Conservation (phyloP, 2,888 invertebrate species). For the Salpingus planirostris region DNA sequence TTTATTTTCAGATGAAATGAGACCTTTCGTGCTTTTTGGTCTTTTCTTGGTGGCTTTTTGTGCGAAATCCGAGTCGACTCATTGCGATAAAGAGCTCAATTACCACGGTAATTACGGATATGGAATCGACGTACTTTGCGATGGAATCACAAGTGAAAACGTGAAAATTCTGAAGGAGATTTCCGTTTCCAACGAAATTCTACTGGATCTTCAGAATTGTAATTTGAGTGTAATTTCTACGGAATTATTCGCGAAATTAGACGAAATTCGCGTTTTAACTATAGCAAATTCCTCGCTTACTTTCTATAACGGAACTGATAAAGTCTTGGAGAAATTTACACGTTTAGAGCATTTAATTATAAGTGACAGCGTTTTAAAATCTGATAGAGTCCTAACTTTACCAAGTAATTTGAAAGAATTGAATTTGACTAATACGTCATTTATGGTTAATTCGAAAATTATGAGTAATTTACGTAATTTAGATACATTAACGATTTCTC, state of each 20-base stretch:
- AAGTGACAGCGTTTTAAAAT: too few relatives aligned
- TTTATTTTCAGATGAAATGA: slow-evolving; percentile 20
- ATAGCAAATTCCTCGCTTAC: slow-evolving; percentile 18
- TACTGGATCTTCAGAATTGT: slow-evolving; percentile 29
- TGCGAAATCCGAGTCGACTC: slow-evolving; percentile 15
- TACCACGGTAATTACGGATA: slow-evolving; percentile 33
- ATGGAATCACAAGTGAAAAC: slow-evolving; percentile 17
- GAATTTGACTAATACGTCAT: too few relatives aligned
- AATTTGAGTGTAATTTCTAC: slow-evolving; percentile 21
- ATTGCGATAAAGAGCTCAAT: slow-evolving; percentile 32
- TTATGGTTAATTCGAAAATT: slow-evolving; percentile 15
- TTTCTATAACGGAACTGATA: slow-evolving; percentile 12
- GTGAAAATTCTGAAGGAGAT: slow-evolving; percentile 26
- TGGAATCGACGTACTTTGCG: slow-evolving; percentile 34
- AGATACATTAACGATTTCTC: too few relatives aligned
- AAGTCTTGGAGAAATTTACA: slow-evolving; percentile 19
- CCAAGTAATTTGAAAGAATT: too few relatives aligned
- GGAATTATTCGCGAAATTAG: slow-evolving; percentile 27
- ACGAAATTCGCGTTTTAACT: slow-evolving; percentile 21
- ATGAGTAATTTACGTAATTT: slow-evolving; percentile 16
- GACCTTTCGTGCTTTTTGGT: neutral
- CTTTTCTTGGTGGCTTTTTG: slow-evolving; percentile 7
- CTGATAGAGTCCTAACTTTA: too few relatives aligned
- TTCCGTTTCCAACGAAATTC: slow-evolving; percentile 32
- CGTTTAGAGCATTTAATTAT: slow-evolving; percentile 21